These are phyloP conservation scores for honey bee (Apis mellifera) DNA, from an alignment of 1,140 invertebrate genomes.

Conservation along the genomic window Amel_HAv3.1 CM009935.2:10016501-10017000, in stretches of 20 bases:
- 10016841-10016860: slow-evolving; percentile 11
- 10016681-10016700: slow-evolving; percentile 77
- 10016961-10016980: neutral
- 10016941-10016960: neutral
- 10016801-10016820: slow-evolving; percentile 14
- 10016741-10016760: slow-evolving; percentile 71
- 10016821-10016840: too few relatives aligned
- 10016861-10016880: slow-evolving; percentile 2
- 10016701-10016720: slow-evolving; percentile 74
- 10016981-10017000: neutral
- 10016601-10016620: slow-evolving; percentile 64
- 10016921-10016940: neutral
- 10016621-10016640: slow-evolving; percentile 74
- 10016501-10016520: slow-evolving; percentile 4
- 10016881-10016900: neutral
- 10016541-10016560: slow-evolving; percentile 27
- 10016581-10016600: slow-evolving; percentile 65
- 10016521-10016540: slow-evolving; percentile 11
- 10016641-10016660: slow-evolving; percentile 71
- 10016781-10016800: slow-evolving; percentile 74
- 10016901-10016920: neutral
- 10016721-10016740: slow-evolving; percentile 74
- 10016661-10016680: slow-evolving; percentile 74
- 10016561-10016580: slow-evolving; percentile 62
- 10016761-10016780: slow-evolving; percentile 78